phyloP scores from a whole-genome alignment of 1,140 invertebrate genomes.

The Formica selysi region DNA sequence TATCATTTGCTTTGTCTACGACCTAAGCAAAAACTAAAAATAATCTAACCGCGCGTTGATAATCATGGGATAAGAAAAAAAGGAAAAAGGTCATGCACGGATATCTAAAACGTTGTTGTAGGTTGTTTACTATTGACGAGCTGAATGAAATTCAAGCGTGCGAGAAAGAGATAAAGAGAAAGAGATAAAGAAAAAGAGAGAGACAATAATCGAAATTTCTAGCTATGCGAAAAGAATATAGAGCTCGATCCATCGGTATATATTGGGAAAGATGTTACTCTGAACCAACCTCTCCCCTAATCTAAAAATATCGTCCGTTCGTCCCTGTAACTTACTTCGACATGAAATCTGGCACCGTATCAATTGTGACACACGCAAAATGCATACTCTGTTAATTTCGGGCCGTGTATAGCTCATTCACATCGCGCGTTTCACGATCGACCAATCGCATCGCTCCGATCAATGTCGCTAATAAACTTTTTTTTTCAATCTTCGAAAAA shows the following conservation, averaged over 20 bases:
- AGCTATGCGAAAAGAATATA: background rate
- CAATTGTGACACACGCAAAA: slow-evolving; percentile 79
- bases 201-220: background rate
- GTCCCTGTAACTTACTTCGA: slow-evolving; percentile 79
- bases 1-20: background rate
- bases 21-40: slow-evolving; percentile 47
- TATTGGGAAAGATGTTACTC: slow-evolving; percentile 65
- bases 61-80: background rate
- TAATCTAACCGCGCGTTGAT: slow-evolving; percentile 18
- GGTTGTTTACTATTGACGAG: background rate
- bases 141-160: slow-evolving; percentile 6
- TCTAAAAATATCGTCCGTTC: slow-evolving; percentile 78
- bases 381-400: slow-evolving; percentile 61
- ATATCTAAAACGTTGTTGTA: slow-evolving; percentile 14
- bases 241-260: slow-evolving; percentile 38
- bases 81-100: background rate
- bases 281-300: background rate
- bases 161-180: background rate
- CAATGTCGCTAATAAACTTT: background rate
- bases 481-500: background rate
- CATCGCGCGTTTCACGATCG: background rate
- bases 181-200: background rate
- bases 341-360: slow-evolving; percentile 80
- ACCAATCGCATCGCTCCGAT: background rate
- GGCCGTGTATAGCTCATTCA: slow-evolving; percentile 22